These are phyloP conservation scores for Ceyx cyanopectus DNA, from an alignment of 2,113 vertebrate genomes.

Conservation along the genomic window DNA sequence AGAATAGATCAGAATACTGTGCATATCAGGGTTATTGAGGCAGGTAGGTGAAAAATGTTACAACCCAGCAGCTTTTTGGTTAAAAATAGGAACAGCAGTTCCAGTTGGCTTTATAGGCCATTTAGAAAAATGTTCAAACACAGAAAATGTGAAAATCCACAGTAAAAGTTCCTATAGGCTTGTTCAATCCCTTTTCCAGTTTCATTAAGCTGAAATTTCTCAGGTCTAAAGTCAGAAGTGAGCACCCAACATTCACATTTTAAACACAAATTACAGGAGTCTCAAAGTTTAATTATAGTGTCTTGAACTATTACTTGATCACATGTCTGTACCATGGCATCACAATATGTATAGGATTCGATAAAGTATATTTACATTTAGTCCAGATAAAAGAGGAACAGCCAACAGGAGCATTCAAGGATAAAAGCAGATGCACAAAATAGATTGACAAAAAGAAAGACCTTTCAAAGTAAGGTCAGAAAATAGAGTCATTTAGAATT, in stretches of 20 bases:
- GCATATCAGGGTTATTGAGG: accelerated
- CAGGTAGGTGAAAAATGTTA: background rate
- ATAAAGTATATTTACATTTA: background rate
- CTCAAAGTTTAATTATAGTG: background rate
- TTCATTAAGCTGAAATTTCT: background rate
- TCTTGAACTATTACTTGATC: background rate
- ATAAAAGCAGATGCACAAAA: background rate
- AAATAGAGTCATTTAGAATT: background rate
- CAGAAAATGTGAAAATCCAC: background rate
- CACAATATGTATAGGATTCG: background rate
- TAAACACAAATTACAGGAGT: background rate
- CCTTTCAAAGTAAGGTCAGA: background rate
- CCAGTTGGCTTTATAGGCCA: background rate
- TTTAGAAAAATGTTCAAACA: background rate
- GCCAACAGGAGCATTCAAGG: background rate
- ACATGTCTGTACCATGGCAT: background rate
- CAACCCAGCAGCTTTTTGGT: background rate
- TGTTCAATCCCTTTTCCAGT: background rate
- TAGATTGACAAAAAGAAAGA: background rate
- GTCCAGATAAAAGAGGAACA: background rate
- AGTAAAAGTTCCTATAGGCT: background rate
- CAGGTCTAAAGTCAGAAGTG: background rate
- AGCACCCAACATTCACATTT: background rate
- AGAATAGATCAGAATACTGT: accelerated
- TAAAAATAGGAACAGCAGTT: background rate